Evolutionary conservation across 2,888 invertebrate genomes (phyloP).

Genomic region (Panopea generosa): DNA sequence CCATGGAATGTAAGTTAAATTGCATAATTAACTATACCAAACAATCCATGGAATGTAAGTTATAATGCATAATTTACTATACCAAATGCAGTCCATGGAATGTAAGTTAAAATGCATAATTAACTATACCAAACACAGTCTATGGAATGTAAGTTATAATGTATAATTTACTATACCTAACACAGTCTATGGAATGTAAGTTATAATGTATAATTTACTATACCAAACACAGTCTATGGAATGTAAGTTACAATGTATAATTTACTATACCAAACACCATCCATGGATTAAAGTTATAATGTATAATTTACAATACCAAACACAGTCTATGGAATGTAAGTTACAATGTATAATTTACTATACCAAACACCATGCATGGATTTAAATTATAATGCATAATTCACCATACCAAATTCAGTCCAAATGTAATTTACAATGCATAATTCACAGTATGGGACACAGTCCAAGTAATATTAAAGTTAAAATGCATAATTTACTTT

Average conservation of each 20-base stretch:
- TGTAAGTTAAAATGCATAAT: constrained; percentile 66
- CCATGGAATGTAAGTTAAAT: constrained; percentile 74
- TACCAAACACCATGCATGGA: constrained; percentile 73
- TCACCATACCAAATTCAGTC: constrained; percentile 78
- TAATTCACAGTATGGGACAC: no score
- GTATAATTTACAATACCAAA: not conserved
- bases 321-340: no score
- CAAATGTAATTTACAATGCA: constrained; percentile 75
- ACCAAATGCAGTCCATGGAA: constrained; percentile 74
- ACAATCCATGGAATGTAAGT: constrained; percentile 76
- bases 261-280: constrained; percentile 78
- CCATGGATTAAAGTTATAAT: constrained; percentile 71
- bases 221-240: constrained; percentile 73
- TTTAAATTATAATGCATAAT: constrained; percentile 76
- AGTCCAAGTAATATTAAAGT: no score
- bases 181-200: constrained; percentile 76
- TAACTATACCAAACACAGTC: not conserved
- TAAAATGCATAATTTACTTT: no score
- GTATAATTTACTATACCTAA: no score
- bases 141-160: no score
- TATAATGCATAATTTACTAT: constrained; percentile 59
- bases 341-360: no score
- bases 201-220: constrained; percentile 77
- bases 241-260: constrained; percentile 77
- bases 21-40: constrained; percentile 80